phyloP scores from a whole-genome alignment of 2,797 vertebrate genomes.

The Leptatherina wallacei region DNA sequence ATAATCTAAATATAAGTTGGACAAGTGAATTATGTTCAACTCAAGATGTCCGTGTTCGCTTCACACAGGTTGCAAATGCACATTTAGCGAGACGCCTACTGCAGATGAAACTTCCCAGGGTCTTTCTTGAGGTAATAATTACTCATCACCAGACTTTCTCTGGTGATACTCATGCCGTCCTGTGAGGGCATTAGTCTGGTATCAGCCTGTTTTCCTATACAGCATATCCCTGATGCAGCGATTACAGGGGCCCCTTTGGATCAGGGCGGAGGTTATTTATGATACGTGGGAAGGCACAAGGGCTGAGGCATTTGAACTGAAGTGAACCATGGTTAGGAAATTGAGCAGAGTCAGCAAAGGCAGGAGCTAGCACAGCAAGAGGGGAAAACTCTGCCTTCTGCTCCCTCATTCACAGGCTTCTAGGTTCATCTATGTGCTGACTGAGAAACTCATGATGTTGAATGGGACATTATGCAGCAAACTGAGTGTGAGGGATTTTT shows the following conservation, averaged over 20 bases:
- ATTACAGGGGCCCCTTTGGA: conserved; percentile 63
- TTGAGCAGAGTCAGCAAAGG: conserved; percentile 70
- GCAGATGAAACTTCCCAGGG: conserved; percentile 51
- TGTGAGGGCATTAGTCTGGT: conserved; percentile 67
- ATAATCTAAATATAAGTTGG: neutral
- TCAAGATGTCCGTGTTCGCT: conserved; percentile 15
- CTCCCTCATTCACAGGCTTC: conserved; percentile 47
- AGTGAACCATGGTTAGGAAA: conserved; percentile 68
- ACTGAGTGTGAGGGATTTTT: conserved; percentile 19
- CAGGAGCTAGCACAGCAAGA: conserved; percentile 71
- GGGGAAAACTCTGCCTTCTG: conserved; percentile 60
- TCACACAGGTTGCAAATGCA: conserved; percentile 19
- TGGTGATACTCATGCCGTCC: conserved; percentile 51
- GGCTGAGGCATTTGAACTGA: conserved; percentile 71
- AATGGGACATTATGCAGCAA: conserved; percentile 24
- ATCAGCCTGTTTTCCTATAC: conserved; percentile 51
- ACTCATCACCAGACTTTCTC: conserved; percentile 63
- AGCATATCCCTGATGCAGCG: conserved; percentile 69
- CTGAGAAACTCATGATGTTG: conserved; percentile 30
- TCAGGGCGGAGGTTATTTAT: conserved; percentile 75
- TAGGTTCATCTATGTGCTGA: conserved; percentile 46
- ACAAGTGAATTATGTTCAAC: neutral
- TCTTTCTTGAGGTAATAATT: conserved; percentile 66
- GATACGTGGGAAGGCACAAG: conserved; percentile 69
- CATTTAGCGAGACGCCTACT: conserved; percentile 23